phyloP scores from a whole-genome alignment of 2,888 invertebrate genomes.

The Sicus ferrugineus region DNA sequence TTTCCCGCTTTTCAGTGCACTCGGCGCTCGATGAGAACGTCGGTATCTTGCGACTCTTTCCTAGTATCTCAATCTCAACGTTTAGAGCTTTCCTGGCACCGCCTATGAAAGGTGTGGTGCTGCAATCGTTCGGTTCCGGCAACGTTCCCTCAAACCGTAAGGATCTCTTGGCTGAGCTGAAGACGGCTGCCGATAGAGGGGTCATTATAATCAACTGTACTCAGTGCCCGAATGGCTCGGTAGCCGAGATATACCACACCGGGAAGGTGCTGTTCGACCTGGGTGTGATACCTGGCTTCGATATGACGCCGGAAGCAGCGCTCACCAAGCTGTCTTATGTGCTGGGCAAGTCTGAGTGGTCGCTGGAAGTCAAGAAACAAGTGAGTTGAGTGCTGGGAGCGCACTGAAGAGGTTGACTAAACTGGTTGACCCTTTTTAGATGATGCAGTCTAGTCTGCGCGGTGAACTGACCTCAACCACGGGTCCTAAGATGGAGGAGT shows the following conservation, averaged over 20 bases:
- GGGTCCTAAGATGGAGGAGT: constrained; percentile 61
- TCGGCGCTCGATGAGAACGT: constrained; percentile 83
- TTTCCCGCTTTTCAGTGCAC: constrained; percentile 76
- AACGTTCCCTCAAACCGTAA: constrained; percentile 86
- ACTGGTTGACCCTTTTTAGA: constrained; percentile 64
- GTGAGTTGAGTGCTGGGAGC: constrained; percentile 63
- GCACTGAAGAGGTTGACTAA: neutral
- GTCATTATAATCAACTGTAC: constrained; percentile 91
- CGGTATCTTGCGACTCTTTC: constrained; percentile 86
- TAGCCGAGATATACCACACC: constrained; percentile 82
- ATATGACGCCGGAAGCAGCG: constrained; percentile 88
- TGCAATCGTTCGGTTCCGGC: constrained; percentile 93
- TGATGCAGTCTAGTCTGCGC: constrained; percentile 79
- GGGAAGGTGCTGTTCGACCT: constrained; percentile 70
- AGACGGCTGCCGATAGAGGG: constrained; percentile 76
- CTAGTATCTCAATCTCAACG: constrained; percentile 85
- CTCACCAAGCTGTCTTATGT: constrained; percentile 91
- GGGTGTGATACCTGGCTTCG: constrained; percentile 60
- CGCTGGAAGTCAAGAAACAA: constrained; percentile 70
- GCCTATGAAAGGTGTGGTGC: constrained; percentile 81
- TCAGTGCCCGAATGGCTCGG: constrained; percentile 86
- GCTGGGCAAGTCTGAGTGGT: constrained; percentile 77
- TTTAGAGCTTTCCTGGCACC: constrained; percentile 76
- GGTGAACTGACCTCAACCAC: constrained; percentile 76
- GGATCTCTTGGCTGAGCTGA: constrained; percentile 80